phyloP scores from a whole-genome alignment of 1,140 invertebrate species.

The Zaprionus capensis region DNA sequence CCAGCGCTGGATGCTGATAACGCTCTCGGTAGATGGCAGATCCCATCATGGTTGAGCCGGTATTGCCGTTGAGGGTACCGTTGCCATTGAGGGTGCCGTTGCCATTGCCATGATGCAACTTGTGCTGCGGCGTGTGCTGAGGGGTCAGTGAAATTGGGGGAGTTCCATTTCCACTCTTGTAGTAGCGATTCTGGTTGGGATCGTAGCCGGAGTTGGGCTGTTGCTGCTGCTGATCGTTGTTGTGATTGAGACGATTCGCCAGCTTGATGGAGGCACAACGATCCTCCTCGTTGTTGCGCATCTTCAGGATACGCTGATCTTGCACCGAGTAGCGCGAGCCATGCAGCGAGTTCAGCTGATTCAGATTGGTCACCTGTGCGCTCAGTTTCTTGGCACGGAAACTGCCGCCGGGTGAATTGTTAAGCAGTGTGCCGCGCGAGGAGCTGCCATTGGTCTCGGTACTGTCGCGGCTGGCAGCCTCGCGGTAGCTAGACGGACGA shows the following conservation, averaged over 20 bases:
- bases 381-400: conserved; percentile 76
- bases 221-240: conserved; percentile 55
- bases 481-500: conserved; percentile 81
- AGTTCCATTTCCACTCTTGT: conserved; percentile 78
- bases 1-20: conserved; percentile 81
- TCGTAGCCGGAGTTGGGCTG: conserved; percentile 56
- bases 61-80: conserved; percentile 65
- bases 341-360: conserved; percentile 73
- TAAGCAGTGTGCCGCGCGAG: conserved; percentile 74
- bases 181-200: conserved; percentile 83
- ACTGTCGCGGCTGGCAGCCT: conserved; percentile 72
- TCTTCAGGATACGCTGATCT: conserved; percentile 82
- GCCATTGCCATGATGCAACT: conserved; percentile 61
- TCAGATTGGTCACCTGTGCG: conserved; percentile 76
- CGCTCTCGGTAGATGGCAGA: conserved; percentile 79
- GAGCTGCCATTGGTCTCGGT: conserved; percentile 80
- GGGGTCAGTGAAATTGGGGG: conserved; percentile 72
- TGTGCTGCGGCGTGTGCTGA: conserved; percentile 77
- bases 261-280: conserved; percentile 77
- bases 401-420: conserved; percentile 78
- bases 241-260: conserved; percentile 75
- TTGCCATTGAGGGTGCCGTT: conserved; percentile 67
- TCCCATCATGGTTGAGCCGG: conserved; percentile 57
- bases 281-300: conserved; percentile 81
- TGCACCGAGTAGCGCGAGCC: conserved; percentile 79